Evolutionary conservation across 2,797 vertebrate species (phyloP), one percentile per base, ranked within the genome.

Genomic region (Melanotaenia boesemani): DNA sequence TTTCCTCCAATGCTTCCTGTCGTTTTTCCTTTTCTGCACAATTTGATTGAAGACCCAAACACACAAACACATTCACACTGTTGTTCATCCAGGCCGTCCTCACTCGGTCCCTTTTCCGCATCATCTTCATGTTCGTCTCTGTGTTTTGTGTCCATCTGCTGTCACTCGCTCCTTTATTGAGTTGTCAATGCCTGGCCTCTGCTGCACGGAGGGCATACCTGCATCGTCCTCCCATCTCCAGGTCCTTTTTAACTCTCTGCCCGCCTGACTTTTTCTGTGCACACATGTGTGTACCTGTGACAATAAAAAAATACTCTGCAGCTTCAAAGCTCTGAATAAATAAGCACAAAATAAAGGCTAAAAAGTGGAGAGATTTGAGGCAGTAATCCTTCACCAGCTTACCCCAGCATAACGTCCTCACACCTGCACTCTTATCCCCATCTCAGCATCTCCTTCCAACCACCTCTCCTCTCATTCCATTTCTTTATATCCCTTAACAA

Each of bases 321-420:
- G 71, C 68, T 65, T 76, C 13, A 61, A 73, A 73, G 75, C 86
- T 82, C 73, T 79, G 80, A 81, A 82, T 82, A 87, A 86, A 86
- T 85, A 89, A 88, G 70, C 11, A 5, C 5, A 34, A 61, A 85
- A 83, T 82, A 74, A 84, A 85, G 80, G 71, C 71, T 70, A 57
- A 56, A 76, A 73, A 71, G 63, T 34, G 73, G 72, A 67, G 74
- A 78, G 83, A 81, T 82, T 83, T 89, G 68, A 83, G 76, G 70
- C 36, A 4, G 79, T 91, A 93, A 92, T 93, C 92, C 85, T 81
- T 70, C 15, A 63, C 76, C 81, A 89, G 90, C 86, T 93, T 93
- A 92, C 81, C 83, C 84, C 80, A 87, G 86, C 91, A 88, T 72
- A 88, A 86, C 72, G 70, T 91, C 82, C 79, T 68, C 65, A 71